phyloP scores from a whole-genome alignment of 2,888 invertebrate species.

The Stenotaenia linearis region DNA sequence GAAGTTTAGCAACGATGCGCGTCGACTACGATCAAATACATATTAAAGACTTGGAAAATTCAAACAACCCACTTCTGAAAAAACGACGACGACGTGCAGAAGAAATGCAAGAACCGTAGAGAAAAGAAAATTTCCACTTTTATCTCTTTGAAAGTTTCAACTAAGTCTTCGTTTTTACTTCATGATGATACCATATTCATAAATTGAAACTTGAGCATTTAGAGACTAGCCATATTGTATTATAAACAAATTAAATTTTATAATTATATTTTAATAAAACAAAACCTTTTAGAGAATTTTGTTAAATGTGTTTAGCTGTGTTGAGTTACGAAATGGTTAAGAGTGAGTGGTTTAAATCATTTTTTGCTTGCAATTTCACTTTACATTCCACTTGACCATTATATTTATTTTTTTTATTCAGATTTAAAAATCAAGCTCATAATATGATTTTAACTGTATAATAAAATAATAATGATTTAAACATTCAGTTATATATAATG shows the following conservation, averaged over 20 bases:
- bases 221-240: background rate
- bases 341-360: background rate
- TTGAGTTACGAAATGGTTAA: background rate
- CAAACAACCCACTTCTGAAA: constrained; percentile 85
- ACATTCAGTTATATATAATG: background rate
- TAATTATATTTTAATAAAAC: background rate
- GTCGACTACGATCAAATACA: constrained; percentile 94
- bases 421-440: background rate
- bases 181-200: background rate
- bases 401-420: background rate
- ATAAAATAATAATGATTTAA: background rate
- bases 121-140: background rate
- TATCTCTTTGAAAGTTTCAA: too few relatives aligned
- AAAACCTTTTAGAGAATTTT: background rate
- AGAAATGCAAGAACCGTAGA: constrained; percentile 13
- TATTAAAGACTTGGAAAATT: constrained; percentile 85
- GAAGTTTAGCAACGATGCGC: constrained; percentile 94
- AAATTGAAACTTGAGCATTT: background rate
- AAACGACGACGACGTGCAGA: constrained; percentile 55
- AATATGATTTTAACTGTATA: background rate
- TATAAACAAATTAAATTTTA: background rate
- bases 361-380: too few relatives aligned
- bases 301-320: background rate
- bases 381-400: background rate
- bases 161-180: background rate